Base-by-base conservation (phyloP, 53 echinoderm and acorn worm species). In the Holothuria scabra region DNA sequence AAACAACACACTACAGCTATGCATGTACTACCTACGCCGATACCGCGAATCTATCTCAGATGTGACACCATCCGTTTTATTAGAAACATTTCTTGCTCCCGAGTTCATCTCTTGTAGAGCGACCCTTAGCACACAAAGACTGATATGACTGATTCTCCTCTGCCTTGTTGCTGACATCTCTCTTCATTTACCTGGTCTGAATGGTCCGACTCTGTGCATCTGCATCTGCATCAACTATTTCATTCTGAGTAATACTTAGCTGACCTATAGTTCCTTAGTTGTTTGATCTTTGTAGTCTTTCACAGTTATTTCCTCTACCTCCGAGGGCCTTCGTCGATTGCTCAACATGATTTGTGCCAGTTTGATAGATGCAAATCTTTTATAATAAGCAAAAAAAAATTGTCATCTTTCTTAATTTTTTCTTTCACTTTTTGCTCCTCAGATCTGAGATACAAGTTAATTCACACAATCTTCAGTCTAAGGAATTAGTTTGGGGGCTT, bases 381-480 rank as follows among this genome's bases (percentile, higher is more conserved):
- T 79, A 26, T 30, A 67, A 4, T 12, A 20, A 67, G 9, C 20
- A 37, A 29, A 28, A 31, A 9, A 26, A 60, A 18, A 13, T 12
- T n/a, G 0, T 14, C 19, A 29, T 79, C 56, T 21, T 62, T 23
- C 18, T 21, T 20, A 25, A 55, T 9, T 19, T 29, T 81, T 71
- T 21, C 72, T 30, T 83, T 86, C 33, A 82, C 59, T 2, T 29
- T 60, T 46, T 72, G 65, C 60, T 81, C 86, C 11, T 48, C 14
- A 58, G 66, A 38, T 5, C n/a, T 67, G 24, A 90, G 75, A 56
- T 46, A 90, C 28, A 20, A 25, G 65, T 90, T 86, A 44, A 90
- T 62, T 55, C 2, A 90, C 65, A 61, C 86, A 86, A 55, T 90
- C 90, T n/a, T 90, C 86, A 8, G 90, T 90, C n/a, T 86, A 82